Base-by-base conservation (phyloP, 1,140 invertebrate genomes). In the Aleiodes sp. region DNA sequence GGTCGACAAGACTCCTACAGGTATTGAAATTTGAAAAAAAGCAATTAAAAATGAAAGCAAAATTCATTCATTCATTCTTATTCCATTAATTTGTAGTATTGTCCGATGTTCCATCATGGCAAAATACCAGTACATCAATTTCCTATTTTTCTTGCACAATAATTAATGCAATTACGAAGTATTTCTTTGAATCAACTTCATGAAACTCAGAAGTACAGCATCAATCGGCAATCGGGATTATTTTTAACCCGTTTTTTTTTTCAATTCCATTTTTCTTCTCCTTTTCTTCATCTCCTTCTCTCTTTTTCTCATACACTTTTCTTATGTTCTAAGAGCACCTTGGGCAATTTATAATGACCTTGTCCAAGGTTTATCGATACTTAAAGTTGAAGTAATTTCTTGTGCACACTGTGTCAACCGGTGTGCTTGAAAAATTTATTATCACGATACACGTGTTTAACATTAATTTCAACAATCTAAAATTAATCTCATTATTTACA, bases 1-100 rank as follows among this genome's bases (percentile, higher is more conserved):
- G 63, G 63, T 56, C 63, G 63, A 31, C 41, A 52, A 14, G 63
- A 65, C 26, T 65, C 63, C 2, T 65, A 65, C 63, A 65, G 63
- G 63, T 65, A 52, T n/a, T n/a, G n/a, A n/a, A n/a, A n/a, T n/a
- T n/a, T n/a, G n/a, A n/a, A n/a, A n/a, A n/a, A n/a, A n/a, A n/a
- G n/a, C n/a, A n/a, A n/a, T n/a, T n/a, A n/a, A n/a, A n/a, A n/a
- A n/a, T n/a, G n/a, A n/a, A n/a, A n/a, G n/a, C n/a, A 6, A n/a
- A 14, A 16, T 28, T 31, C 6, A 39, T 37, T 16, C 14, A 21
- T 62, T 35, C 2, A 29, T 10, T 56, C 26, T 64, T 26, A n/a
- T 19, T 12, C 39, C 16, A 35, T 37, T 21, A 64, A 43, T 41
- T 12, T 9, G 14, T 29, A 14, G 21, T 33, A 33, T 33, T 2